These are phyloP conservation scores for Phalangium opilio DNA, from an alignment of 2,888 invertebrate species.

Conservation along the genomic window DNA sequence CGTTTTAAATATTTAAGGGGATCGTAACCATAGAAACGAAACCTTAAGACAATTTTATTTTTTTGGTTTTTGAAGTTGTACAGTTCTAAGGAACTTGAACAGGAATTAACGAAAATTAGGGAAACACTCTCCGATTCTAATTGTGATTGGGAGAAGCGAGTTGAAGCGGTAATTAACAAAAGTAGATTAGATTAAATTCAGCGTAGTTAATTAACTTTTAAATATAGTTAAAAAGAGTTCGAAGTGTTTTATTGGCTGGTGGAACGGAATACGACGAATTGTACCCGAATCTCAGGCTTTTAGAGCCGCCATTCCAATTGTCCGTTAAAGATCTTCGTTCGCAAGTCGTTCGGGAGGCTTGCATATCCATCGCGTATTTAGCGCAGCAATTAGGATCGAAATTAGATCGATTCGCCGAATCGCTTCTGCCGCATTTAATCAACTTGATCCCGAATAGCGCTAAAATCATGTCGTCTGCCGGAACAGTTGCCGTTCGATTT, in stretches of 20 bases:
- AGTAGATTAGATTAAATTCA: not conserved
- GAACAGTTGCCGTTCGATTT: slow-evolving; percentile 68
- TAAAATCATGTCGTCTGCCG: slow-evolving; percentile 75
- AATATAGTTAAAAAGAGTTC: slow-evolving; percentile 62
- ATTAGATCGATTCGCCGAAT: slow-evolving; percentile 70
- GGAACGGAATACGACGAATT: slow-evolving; percentile 60
- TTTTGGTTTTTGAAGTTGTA: not conserved
- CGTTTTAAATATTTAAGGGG: too few species aligned
- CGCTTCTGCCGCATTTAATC: slow-evolving; percentile 65
- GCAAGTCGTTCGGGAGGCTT: slow-evolving; percentile 87
- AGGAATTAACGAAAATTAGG: slow-evolving; percentile 56
- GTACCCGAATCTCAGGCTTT: slow-evolving; percentile 51
- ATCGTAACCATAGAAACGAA: too few species aligned
- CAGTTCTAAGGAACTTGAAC: slow-evolving; percentile 50
- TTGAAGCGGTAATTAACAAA: slow-evolving; percentile 61
- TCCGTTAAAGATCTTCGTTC: slow-evolving; percentile 78
- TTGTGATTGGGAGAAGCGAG: slow-evolving; percentile 85
- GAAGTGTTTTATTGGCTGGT: slow-evolving; percentile 66
- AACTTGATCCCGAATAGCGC: slow-evolving; percentile 22
- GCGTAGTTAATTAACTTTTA: not conserved
- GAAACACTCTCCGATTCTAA: slow-evolving; percentile 59
- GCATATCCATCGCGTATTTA: slow-evolving; percentile 83
- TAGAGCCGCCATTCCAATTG: slow-evolving; percentile 64
- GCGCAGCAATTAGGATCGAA: slow-evolving; percentile 67
- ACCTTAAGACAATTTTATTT: not conserved